These are phyloP conservation scores for Stomatorhinus ivindoensis DNA, from an alignment of 2,113 vertebrate species.

Conservation along the genomic window DNA sequence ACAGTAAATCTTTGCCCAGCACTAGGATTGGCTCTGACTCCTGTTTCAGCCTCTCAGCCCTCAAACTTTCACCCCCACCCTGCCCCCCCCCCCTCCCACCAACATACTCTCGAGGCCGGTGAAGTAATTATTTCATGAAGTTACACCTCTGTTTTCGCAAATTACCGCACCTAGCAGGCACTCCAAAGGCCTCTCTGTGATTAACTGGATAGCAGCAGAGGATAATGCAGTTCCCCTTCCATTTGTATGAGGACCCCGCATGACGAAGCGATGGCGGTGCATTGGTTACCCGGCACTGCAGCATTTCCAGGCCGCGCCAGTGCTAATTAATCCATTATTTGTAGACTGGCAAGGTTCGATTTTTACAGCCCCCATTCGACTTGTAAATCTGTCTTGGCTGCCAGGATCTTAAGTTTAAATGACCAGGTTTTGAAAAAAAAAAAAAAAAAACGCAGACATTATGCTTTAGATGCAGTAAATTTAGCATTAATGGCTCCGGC, in stretches of 20 bases:
- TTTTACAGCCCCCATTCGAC: not conserved
- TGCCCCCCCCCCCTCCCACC: slow-evolving; percentile 32
- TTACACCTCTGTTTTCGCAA: slow-evolving; percentile 51
- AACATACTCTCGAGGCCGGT: slow-evolving; percentile 45
- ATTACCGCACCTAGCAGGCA: slow-evolving; percentile 44
- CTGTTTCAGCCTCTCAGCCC: slow-evolving; percentile 47
- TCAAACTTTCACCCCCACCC: slow-evolving; percentile 39
- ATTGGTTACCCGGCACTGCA: slow-evolving; percentile 23
- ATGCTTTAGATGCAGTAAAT: slow-evolving; percentile 2
- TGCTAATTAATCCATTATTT: slow-evolving; percentile 19
- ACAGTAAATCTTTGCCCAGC: slow-evolving; percentile 60
- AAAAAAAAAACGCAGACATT: not conserved
- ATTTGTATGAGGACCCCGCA: slow-evolving; percentile 37
- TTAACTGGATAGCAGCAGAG: slow-evolving; percentile 43
- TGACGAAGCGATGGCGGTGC: slow-evolving; percentile 27
- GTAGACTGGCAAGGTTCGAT: slow-evolving; percentile 20
- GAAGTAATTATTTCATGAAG: slow-evolving; percentile 61
- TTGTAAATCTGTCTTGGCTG: slow-evolving; percentile 12
- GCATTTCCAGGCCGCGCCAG: slow-evolving; percentile 18
- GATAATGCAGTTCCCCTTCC: slow-evolving; percentile 29
- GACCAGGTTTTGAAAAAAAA: not conserved
- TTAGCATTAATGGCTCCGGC: not conserved
- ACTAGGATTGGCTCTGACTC: slow-evolving; percentile 43
- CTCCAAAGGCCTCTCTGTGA: slow-evolving; percentile 46
- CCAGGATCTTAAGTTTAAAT: not conserved